A percentile compares a stretch with the other conserved stretches of the same genome.
Conservation (phyloP, 2,113 vertebrate species). For the Amblyopsis rosae region DNA sequence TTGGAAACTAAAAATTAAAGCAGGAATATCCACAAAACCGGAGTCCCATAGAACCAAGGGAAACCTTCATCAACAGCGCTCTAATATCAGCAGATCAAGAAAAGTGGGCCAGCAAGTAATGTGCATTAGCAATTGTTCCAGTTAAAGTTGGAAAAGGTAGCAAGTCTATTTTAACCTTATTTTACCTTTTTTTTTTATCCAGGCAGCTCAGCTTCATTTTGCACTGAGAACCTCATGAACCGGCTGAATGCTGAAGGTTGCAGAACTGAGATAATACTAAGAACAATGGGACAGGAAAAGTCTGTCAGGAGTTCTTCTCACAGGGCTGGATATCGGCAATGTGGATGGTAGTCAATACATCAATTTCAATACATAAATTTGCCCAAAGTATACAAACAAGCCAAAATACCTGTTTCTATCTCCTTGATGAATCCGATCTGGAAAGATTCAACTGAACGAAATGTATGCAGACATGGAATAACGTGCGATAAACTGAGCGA, state of each 20-base stretch:
- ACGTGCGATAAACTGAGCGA: no score
- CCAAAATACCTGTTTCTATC: not conserved
- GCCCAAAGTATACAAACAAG: not conserved
- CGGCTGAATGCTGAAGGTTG: conserved; percentile 1
- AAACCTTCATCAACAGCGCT: not conserved
- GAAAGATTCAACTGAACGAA: not conserved
- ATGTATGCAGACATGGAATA: no score
- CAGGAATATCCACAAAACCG: not conserved
- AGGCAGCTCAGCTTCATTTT: conserved; percentile 15
- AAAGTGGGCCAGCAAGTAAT: not conserved
- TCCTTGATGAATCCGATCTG: not conserved
- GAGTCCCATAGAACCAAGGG: not conserved
- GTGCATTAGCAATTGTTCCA: not conserved
- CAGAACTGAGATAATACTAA: not conserved
- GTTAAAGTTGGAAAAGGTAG: not conserved
- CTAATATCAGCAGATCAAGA: not conserved
- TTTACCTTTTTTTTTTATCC: conserved; percentile 13
- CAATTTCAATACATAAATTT: not conserved
- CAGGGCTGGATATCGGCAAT: not conserved
- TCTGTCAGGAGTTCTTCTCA: not conserved
- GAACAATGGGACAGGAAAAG: conserved; percentile 1
- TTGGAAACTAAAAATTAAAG: not conserved
- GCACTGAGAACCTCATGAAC: not conserved
- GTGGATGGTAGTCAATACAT: not conserved
- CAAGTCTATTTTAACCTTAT: not conserved